Base-by-base conservation (phyloP, 2,888 invertebrate genomes). In the Microctonus hyperodae region DNA sequence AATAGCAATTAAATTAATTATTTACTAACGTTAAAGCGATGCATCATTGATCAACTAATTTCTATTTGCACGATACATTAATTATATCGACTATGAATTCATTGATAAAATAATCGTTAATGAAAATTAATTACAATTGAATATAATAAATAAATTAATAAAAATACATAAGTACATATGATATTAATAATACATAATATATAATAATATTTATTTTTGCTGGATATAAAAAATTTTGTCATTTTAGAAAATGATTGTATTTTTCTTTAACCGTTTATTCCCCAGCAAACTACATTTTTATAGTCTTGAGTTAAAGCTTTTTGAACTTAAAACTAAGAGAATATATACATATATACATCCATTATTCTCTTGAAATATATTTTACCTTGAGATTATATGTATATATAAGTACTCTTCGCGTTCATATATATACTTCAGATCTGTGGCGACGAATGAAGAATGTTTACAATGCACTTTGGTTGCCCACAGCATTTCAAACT, bases 391-490 rank as follows among this genome's bases (percentile, higher is more conserved):
- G 40, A 37, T 13, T n/a, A n/a, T 16, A 58, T 23, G 37, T 58
- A 22, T 58, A 58, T 58, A 22, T 58, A 58, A 25, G 37, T 31
- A 25, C 44, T 9, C 13, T 13, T 16, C 20, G n/a, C 10, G n/a
- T 37, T 37, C 22, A 58, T 25, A n/a, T n/a, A n/a, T n/a, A n/a
- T n/a, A 35, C 23, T 25, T 11, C 33, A 56, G 10, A 31, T 56
- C 33, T 44, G 16, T 44, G 5, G n/a, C 44, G 44, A 59, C 51
- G 65, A 59, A 65, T 60, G 60, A 10, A 51, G 60, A 60, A 53
- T 65, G 65, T 65, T 65, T 65, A 60, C 65, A 65, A 60, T 65
- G 55, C 65, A 59, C 59, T 65, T 60, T 65, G 16, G 16, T 62
- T 62, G 51, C 61, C 33, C 23, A 23, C 53, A 53, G 23, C 22